Base-by-base conservation (phyloP, 2,797 vertebrate genomes). In the Pipistrellus kuhlii region DNA sequence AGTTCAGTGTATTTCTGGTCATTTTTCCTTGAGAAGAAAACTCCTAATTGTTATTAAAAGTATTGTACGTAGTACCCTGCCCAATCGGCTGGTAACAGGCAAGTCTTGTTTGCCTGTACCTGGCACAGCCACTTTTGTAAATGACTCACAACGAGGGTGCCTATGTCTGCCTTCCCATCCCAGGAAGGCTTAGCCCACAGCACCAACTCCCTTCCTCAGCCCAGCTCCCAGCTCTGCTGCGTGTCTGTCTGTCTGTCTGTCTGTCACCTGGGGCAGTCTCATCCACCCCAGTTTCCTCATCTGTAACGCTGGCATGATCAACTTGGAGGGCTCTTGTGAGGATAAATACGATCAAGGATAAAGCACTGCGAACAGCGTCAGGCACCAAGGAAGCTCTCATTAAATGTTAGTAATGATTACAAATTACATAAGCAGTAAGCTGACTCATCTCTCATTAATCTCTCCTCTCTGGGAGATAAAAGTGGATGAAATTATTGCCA, bases 341-440 rank as follows among this genome's bases (percentile, higher is more conserved):
- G 27, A 86, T 78, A 73, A 85, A 18, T 41, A 83, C 5, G 17
- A 59, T 75, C 51, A 15, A 1, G 2, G 80, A 20, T 44, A 59
- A 92, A 89, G 48, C 46, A 7, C 48, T 27, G 9, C 78, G 44
- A 69, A 69, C 14, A 89, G 44, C 2, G 0, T 87, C 82, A 68
- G 82, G 10, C 75, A 81, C 91, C 73, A 78, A 90, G 87, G 53
- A 64, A 94, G 51, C n/a, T 44, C 81, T 93, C 32, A 27, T 77
- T 94, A 94, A 93, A 81, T 93, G 81, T 78, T 69, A 51, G 62
- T 84, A 41, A 90, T 90, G 32, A 44, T 78, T 18, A 32, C 44
- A 9, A 81, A 85, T 73, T n/a, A 46, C 25, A 35, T 35, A 81
- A 90, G 57, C 80, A 48, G 81, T 20, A 51, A 48, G 71, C 66